A percentile compares a stretch with the other conserved stretches of the same genome.
Conservation (phyloP, 2,113 vertebrate genomes). For the Elephantulus edwardii region DNA sequence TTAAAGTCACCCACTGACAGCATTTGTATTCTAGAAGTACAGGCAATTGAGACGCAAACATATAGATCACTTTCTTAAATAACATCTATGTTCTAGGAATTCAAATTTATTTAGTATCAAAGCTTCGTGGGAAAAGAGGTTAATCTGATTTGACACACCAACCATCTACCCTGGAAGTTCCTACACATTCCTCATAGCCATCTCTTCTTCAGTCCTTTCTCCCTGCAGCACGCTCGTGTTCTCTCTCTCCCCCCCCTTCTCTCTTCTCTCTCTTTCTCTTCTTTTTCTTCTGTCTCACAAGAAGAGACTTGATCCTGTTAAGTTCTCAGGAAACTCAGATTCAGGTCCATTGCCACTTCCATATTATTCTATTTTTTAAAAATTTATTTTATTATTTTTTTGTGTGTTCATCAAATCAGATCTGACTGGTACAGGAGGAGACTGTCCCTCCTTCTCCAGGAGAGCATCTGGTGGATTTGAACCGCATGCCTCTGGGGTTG, state of each 20-base stretch:
- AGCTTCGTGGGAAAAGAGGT: not conserved
- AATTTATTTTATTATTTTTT: too few relatives aligned
- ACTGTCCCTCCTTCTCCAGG: too few relatives aligned
- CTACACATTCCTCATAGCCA: not conserved
- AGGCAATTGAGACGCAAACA: too few relatives aligned
- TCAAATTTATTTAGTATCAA: not conserved
- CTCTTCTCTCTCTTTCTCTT: too few relatives aligned
- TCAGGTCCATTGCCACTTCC: not conserved
- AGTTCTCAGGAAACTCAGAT: not conserved
- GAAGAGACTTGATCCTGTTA: not conserved
- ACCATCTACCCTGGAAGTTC: not conserved
- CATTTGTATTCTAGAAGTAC: too few relatives aligned
- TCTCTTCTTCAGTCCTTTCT: not conserved
- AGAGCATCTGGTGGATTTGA: too few relatives aligned
- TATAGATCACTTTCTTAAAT: not conserved
- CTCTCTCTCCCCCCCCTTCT: too few relatives aligned
- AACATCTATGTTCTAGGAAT: not conserved
- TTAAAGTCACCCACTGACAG: too few relatives aligned
- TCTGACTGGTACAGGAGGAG: too few relatives aligned
- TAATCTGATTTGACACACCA: not conserved
- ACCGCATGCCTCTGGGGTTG: too few relatives aligned
- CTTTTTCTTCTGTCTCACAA: too few relatives aligned
- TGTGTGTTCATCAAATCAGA: too few relatives aligned
- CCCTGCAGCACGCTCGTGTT: not conserved
- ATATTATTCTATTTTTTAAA: not conserved